Evolutionary conservation across 2,113 vertebrate species (phyloP).

Genomic region (Xyliphius kryptos): DNA sequence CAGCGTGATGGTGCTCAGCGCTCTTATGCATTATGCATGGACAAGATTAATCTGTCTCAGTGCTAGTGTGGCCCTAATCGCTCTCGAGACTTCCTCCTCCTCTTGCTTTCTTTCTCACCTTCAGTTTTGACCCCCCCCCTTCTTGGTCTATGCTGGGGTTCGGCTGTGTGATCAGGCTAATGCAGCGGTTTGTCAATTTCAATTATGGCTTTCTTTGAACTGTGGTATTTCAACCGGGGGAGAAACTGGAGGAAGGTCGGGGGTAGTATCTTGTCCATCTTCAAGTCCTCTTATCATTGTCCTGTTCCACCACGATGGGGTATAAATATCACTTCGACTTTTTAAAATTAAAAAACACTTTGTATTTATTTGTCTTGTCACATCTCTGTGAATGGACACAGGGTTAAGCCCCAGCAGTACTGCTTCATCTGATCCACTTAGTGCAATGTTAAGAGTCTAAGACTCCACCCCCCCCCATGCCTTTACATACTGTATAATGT

Average conservation of each 20-base stretch:
- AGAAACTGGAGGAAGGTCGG: conserved; percentile 23
- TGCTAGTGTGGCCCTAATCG: conserved; percentile 23
- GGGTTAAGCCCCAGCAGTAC: no score
- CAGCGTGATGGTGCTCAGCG: conserved; percentile 36
- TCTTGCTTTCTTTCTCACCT: conserved; percentile 30
- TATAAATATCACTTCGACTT: neutral
- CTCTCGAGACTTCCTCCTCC: conserved; percentile 26
- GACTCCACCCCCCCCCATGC: no score
- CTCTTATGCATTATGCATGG: conserved; percentile 43
- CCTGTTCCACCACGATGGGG: neutral
- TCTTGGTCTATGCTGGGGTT: conserved; percentile 30
- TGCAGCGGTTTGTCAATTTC: conserved; percentile 52
- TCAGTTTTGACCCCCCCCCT: neutral
- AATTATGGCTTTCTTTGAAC: conserved; percentile 52
- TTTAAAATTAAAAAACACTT: neutral
- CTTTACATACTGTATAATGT: no score
- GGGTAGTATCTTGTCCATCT: conserved; percentile 48
- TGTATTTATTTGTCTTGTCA: no score
- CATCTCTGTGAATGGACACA: no score
- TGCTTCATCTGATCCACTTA: no score
- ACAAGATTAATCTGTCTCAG: conserved; percentile 45
- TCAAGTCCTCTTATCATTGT: neutral
- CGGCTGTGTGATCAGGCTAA: conserved; percentile 45
- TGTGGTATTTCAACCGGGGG: conserved; percentile 36
- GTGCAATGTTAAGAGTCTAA: no score